Conservation (phyloP, 2,113 vertebrate species). For the Columbina picui region DNA sequence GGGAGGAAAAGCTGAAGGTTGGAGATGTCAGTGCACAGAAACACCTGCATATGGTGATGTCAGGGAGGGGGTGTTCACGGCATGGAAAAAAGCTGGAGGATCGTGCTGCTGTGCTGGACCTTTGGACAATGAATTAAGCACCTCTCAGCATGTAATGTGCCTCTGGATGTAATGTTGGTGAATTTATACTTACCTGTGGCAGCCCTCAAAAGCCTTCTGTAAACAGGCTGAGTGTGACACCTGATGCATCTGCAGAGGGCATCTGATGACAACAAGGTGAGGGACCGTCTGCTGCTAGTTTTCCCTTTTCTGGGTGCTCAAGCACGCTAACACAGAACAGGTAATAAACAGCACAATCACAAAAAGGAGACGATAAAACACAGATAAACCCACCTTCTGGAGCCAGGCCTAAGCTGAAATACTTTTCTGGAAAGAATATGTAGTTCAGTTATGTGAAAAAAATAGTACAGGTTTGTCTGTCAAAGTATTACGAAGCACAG, state of each 20-base stretch:
- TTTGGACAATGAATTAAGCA: neutral
- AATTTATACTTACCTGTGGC: neutral
- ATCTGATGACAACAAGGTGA: neutral
- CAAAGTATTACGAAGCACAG: neutral
- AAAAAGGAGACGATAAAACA: neutral
- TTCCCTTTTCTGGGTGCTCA: neutral
- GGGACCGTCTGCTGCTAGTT: neutral
- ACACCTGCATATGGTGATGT: neutral
- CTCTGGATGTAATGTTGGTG: neutral
- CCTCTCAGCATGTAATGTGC: rapidly evolving
- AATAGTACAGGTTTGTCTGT: neutral
- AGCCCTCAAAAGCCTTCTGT: neutral
- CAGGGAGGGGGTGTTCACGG: neutral
- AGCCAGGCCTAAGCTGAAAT: neutral
- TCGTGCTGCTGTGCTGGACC: rapidly evolving
- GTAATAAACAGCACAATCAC: neutral
- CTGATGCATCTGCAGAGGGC: neutral
- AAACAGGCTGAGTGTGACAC: neutral
- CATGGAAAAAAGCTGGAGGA: neutral
- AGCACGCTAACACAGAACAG: neutral
- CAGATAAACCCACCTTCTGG: neutral
- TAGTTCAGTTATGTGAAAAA: neutral
- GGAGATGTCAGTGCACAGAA: neutral
- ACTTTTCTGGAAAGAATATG: neutral
- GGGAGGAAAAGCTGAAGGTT: neutral